Evolutionary conservation across 2,888 invertebrate species (phyloP), one percentile per base, ranked within the genome.

Genomic region (Peribatodes rhomboidaria): DNA sequence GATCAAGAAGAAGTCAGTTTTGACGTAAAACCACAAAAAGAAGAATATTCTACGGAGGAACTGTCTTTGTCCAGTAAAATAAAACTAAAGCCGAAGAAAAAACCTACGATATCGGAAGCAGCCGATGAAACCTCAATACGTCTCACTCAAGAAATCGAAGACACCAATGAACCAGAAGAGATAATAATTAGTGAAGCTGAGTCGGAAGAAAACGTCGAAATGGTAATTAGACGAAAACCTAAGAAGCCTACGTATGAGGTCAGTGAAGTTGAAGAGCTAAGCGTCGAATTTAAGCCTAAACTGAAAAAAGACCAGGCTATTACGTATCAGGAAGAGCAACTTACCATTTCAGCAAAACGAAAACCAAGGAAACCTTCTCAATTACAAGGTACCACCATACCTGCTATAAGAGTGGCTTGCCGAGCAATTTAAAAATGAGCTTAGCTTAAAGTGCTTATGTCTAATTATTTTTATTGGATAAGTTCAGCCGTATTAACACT

Each of bases 31-130:
- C 81, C 88, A 14, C 83, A 83, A 72, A 75, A 75, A 27, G 89
- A 90, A 35, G 86, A 87, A 59, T 96, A 95, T 76, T 95, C 95
- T 52, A 95, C 95, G 82, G 96, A 96, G 91, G 96, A 96, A 80
- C 91, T 96, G 67, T 95, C 95, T 11, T 94, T 96, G 88, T 95
- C 95, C 0, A 96, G 96, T 70, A 96, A 95, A 86, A 95, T 96
- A 22, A 95, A 94, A 85, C 77, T 96, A 35, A 96, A 95, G 79
- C 94, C 95, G 68, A 95, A 94, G 80, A 95, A 94, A 74, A 95
- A 94, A 59, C 87, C 93, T 14, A 95, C 94, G 9, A 92, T 95
- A 77, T 94, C 94, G 22, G 96, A 96, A 87, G 96, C 95, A 83
- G 93, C 95, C 33, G 95, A 95, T 53, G 96, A 96, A 88, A 94